These are phyloP conservation scores for Arizona elegans DNA, from an alignment of 2,113 vertebrate genomes.

Conservation along the genomic window DNA sequence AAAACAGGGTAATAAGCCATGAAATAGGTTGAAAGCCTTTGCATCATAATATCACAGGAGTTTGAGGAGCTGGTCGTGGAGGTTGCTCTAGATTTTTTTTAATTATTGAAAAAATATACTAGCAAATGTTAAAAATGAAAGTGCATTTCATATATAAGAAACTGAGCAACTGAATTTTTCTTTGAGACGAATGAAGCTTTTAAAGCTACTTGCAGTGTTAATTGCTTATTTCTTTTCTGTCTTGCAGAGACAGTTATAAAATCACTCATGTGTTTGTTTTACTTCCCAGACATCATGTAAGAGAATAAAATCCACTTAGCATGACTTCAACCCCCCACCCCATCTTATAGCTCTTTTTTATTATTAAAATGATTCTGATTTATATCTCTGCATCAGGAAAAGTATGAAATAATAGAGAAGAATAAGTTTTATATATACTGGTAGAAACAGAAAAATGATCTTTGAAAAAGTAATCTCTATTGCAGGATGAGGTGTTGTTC, in stretches of 20 bases:
- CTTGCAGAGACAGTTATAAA: conserved; percentile 68
- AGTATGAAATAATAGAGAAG: conserved; percentile 26
- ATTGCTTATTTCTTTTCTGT: conserved; percentile 63
- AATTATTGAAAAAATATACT: conserved; percentile 38
- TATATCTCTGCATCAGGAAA: conserved; percentile 39
- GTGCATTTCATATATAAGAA: conserved; percentile 44
- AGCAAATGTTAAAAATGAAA: conserved; percentile 41
- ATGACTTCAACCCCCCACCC: conserved; percentile 51
- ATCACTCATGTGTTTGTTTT: conserved; percentile 69
- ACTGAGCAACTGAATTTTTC: conserved; percentile 42
- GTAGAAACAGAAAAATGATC: conserved; percentile 19
- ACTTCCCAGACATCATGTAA: conserved; percentile 66
- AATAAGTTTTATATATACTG: conserved; percentile 29
- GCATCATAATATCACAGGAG: background rate
- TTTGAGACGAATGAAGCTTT: conserved; percentile 55
- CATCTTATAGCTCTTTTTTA: conserved; percentile 46
- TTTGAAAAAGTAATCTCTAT: background rate
- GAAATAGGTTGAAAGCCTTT: conserved; percentile 6
- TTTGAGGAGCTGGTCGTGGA: background rate
- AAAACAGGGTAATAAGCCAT: background rate
- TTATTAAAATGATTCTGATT: conserved; percentile 49
- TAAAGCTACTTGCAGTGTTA: conserved; percentile 57
- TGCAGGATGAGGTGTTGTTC: background rate
- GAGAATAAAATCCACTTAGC: conserved; percentile 69
- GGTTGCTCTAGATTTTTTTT: conserved; percentile 35